A percentile compares a stretch with the other conserved stretches of the same genome.
Conservation (phyloP, 2,888 invertebrate genomes). For the Eupithecia exiguata region DNA sequence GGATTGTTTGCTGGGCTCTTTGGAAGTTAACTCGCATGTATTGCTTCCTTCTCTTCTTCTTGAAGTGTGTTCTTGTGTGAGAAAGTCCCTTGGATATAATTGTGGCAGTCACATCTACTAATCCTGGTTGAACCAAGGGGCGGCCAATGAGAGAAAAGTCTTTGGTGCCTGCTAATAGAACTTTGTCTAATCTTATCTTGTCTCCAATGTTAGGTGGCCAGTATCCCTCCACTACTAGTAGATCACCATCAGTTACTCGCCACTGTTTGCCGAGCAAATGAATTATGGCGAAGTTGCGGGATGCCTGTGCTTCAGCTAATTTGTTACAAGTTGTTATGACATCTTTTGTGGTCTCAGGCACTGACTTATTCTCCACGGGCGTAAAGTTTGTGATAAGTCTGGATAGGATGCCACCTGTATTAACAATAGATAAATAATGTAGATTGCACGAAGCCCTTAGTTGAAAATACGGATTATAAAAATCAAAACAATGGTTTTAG, state of each 20-base stretch:
- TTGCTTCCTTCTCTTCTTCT: slow-evolving; percentile 90
- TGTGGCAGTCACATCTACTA: slow-evolving; percentile 91
- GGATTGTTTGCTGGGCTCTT: slow-evolving; percentile 87
- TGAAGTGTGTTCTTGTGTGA: slow-evolving; percentile 90
- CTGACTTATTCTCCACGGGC: slow-evolving; percentile 55
- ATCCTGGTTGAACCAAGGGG: slow-evolving; percentile 89
- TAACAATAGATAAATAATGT: neutral
- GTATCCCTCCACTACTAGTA: slow-evolving; percentile 91
- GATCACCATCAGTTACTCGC: slow-evolving; percentile 93
- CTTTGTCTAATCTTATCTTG: slow-evolving; percentile 91
- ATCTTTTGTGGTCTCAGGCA: slow-evolving; percentile 69
- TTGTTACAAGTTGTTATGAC: slow-evolving; percentile 86
- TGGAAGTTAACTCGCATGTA: slow-evolving; percentile 89
- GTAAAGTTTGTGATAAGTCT: slow-evolving; percentile 66
- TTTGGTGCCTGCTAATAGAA: slow-evolving; percentile 89
- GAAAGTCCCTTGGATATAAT: slow-evolving; percentile 93
- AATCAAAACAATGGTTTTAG: neutral
- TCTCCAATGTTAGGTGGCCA: slow-evolving; percentile 94
- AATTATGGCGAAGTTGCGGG: slow-evolving; percentile 91
- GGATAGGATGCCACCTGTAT: slow-evolving; percentile 71
- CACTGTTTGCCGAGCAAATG: slow-evolving; percentile 93
- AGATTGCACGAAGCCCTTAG: neutral
- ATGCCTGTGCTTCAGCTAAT: slow-evolving; percentile 82
- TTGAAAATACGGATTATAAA: neutral
- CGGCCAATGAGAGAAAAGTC: slow-evolving; percentile 93